Evolutionary conservation across 2,113 vertebrate species (phyloP), one percentile per base, ranked within the genome.

Genomic region (Pyxicephalus adspersus): DNA sequence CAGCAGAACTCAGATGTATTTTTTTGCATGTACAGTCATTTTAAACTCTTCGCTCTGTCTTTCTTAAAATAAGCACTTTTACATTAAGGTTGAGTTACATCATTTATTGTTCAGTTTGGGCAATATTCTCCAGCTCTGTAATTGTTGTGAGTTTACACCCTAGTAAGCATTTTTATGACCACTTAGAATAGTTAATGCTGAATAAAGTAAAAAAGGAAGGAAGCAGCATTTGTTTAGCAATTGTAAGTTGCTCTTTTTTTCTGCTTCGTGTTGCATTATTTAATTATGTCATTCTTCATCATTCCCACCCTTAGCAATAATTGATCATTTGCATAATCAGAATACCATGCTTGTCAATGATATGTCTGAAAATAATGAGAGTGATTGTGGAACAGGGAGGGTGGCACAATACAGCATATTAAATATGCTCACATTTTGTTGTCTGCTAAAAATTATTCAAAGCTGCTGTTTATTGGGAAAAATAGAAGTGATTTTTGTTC

Each of bases 21-120:
- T 80, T 88, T 85, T 84, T 89, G 85, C 81, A 89, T 92, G 86
- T 88, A 83, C 85, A 87, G 67, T 89, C 84, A 89, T 90, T 91
- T 88, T 91, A 87, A 90, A 90, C 90, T 88, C 89, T 85, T 57
- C 83, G 6, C 52, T 60, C 85, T 89, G 85, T 84, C 88, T 91
- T 89, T 81, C 50, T 23, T 57, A 58, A 82, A 83, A 86, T 86
- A 89, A 90, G 89, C 89, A 91, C 87, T 90, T 90, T 84, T 89
- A 89, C 89, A 86, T 88, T 88, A 71, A 16, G 34, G 85, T 90
- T 90, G 80, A 83, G 89, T 86, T 89, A 76, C 85, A 83, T 1
- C 0, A 2, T 83, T 90, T 89, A 67, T 80, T 68, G 64, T 76
- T 71, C 83, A 90, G 85, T 85, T 89, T 77, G 86, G 90, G 87